These are phyloP conservation scores for Taphrorychus bicolor DNA, from an alignment of 2,888 invertebrate genomes.

Conservation along the genomic window DNA sequence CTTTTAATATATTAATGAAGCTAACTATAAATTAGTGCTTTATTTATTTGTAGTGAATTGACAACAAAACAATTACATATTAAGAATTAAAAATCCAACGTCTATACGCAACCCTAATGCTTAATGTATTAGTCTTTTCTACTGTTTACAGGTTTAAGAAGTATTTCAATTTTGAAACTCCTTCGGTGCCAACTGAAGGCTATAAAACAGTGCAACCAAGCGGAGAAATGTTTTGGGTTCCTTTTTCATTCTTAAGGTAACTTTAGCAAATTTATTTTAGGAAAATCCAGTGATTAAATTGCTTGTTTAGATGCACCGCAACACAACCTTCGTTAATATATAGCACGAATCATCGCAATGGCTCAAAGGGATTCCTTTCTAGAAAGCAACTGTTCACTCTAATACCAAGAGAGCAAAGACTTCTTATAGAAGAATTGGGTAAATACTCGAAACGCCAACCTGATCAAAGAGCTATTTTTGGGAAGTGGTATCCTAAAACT, in stretches of 20 bases:
- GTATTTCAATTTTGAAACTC: slow-evolving; percentile 48
- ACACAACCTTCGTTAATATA: slow-evolving; percentile 50
- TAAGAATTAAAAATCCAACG: too few species aligned
- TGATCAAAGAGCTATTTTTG: slow-evolving; percentile 20
- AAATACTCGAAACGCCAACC: slow-evolving; percentile 6
- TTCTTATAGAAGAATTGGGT: slow-evolving; percentile 45
- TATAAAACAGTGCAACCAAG: slow-evolving; percentile 46
- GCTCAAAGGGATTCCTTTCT: slow-evolving; percentile 45
- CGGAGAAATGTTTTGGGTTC: slow-evolving; percentile 46
- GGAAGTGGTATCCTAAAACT: slow-evolving; percentile 53
- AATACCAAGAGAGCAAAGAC: slow-evolving; percentile 45
- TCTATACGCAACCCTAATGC: too few species aligned
- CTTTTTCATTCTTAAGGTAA: slow-evolving; percentile 51
- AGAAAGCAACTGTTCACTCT: slow-evolving; percentile 48
- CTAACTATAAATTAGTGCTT: too few species aligned
- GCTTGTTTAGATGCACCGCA: slow-evolving; percentile 51
- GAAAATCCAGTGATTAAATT: background rate
- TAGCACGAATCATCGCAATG: slow-evolving; percentile 47
- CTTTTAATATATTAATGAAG: too few species aligned
- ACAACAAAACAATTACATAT: too few species aligned
- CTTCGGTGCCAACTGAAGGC: slow-evolving; percentile 47
- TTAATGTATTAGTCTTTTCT: too few species aligned
- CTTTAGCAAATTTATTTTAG: background rate
- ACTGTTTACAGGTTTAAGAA: slow-evolving; percentile 32
- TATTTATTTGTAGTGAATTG: too few species aligned